phyloP scores from a whole-genome alignment of 2,797 vertebrate genomes.

The Phataginus tetradactyla region DNA sequence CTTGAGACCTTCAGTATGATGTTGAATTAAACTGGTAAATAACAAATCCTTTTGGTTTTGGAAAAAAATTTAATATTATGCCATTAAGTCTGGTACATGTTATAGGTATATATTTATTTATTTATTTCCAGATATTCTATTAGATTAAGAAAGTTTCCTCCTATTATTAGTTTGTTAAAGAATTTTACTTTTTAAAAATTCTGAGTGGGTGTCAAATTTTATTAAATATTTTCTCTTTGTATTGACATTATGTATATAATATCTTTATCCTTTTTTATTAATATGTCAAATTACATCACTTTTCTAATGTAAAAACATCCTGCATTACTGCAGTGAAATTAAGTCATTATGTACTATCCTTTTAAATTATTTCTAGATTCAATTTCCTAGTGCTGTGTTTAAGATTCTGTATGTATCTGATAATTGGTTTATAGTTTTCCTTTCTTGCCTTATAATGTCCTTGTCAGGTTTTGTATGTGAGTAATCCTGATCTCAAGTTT shows the following conservation, averaged over 20 bases:
- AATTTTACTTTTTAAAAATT: neutral
- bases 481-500: neutral
- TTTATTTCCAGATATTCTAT: neutral
- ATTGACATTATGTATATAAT: neutral
- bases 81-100: neutral
- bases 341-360: neutral
- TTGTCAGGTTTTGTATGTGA: neutral
- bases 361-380: neutral
- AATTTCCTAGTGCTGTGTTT: neutral
- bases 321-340: neutral
- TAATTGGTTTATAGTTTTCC: neutral
- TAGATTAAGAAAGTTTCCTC: neutral
- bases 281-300: neutral
- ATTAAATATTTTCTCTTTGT: neutral
- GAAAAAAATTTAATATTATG: neutral
- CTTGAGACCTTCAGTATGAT: neutral
- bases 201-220: neutral
- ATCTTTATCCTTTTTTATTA: neutral
- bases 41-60: neutral
- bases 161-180: neutral
- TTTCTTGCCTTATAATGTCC: neutral
- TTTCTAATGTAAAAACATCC: neutral
- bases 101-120: neutral
- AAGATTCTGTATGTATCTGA: neutral
- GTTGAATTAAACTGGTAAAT: neutral